A percentile compares a stretch with the other conserved stretches of the same genome.
Conservation (phyloP, 2,797 vertebrate species). For the Microhierax caerulescens region DNA sequence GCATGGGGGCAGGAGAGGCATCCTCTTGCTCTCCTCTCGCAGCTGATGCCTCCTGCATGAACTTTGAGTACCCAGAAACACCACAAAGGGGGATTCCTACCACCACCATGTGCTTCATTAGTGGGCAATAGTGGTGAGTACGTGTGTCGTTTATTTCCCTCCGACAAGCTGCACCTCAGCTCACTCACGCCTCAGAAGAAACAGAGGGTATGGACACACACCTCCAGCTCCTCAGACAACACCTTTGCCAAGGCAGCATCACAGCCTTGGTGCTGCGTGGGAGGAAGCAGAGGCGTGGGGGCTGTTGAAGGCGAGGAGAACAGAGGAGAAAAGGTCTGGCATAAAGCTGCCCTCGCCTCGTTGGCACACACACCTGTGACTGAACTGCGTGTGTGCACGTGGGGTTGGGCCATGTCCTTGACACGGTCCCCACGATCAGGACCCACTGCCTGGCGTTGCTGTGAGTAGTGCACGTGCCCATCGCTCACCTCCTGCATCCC, state of each 20-base stretch:
- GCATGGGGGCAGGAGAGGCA: not conserved
- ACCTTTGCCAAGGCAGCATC: not conserved
- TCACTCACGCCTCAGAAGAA: not conserved
- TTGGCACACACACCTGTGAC: rapidly evolving
- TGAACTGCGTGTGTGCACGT: rapidly evolving
- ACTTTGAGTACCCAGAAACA: not conserved
- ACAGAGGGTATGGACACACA: not conserved
- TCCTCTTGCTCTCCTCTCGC: not conserved
- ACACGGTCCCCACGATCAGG: rapidly evolving
- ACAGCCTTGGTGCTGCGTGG: rapidly evolving
- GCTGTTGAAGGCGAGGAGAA: not conserved
- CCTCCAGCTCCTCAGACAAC: not conserved
- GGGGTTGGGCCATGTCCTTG: not conserved
- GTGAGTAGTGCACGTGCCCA: rapidly evolving
- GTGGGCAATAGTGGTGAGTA: not conserved
- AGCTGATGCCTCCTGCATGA: not conserved
- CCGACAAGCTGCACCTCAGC: not conserved
- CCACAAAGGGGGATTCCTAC: not conserved
- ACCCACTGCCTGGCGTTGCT: rapidly evolving
- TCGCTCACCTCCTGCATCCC: not conserved
- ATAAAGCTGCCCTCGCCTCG: not conserved
- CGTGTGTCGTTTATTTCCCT: not conserved
- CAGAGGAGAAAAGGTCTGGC: not conserved
- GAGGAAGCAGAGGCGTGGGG: not conserved
- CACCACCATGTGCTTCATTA: not conserved